phyloP scores from a whole-genome alignment of 2,888 invertebrate genomes.

The Ennomos fuscantarius region DNA sequence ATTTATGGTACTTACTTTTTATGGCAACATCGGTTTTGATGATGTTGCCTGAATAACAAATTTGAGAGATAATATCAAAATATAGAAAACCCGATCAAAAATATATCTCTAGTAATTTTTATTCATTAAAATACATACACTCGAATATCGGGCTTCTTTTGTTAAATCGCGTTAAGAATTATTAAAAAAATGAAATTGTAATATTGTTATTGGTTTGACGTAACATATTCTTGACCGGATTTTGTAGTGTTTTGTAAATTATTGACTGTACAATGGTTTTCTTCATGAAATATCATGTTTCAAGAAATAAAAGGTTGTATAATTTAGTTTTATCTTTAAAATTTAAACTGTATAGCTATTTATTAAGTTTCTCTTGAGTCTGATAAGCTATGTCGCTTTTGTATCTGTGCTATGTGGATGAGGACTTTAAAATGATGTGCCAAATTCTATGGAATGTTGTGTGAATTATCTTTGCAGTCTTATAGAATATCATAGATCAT shows the following conservation, averaged over 20 bases:
- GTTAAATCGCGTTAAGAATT: too few relatives aligned
- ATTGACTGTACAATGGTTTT: constrained; percentile 12
- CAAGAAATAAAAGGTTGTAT: constrained; percentile 11
- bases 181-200: too few relatives aligned
- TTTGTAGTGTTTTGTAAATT: constrained; percentile 6
- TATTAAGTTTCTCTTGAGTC: constrained; percentile 61
- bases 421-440: constrained; percentile 43
- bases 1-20: background rate
- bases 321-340: constrained; percentile 40
- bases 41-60: constrained; percentile 4
- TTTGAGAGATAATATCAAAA: background rate
- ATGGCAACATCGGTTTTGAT: background rate
- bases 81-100: background rate
- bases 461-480: constrained; percentile 14
- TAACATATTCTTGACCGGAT: background rate
- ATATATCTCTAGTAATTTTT: background rate
- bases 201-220: background rate
- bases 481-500: background rate
- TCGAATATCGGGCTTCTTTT: too few relatives aligned
- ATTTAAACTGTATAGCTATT: constrained; percentile 60
- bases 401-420: constrained; percentile 32
- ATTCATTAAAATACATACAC: too few relatives aligned
- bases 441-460: constrained; percentile 51
- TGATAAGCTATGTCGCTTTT: constrained; percentile 33
- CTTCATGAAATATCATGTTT: constrained; percentile 5